Conservation (phyloP, 2,113 vertebrate species). For the Callithrix jacchus region DNA sequence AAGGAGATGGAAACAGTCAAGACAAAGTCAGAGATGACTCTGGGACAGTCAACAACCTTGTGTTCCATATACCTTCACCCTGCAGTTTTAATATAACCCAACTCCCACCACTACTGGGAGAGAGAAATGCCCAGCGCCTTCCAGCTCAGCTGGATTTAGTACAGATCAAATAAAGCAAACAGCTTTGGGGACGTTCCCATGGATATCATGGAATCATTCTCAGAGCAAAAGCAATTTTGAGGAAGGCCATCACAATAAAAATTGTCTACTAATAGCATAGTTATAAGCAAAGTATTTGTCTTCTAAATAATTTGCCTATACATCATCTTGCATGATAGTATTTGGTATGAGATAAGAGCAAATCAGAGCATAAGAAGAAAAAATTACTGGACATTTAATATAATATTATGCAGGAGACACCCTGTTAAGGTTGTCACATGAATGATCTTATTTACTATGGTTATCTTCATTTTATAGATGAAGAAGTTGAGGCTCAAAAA, state of each 20-base stretch:
- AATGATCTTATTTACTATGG: neutral
- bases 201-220: neutral
- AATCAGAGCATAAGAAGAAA: neutral
- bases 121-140: neutral
- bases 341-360: neutral
- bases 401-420: neutral
- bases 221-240: constrained; percentile 22
- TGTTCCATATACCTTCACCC: neutral
- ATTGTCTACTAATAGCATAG: no score
- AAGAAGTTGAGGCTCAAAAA: no score
- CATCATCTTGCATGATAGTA: neutral
- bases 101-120: neutral
- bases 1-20: neutral
- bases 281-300: neutral
- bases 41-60: neutral
- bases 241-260: neutral
- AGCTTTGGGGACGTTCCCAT: neutral
- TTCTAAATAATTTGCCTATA: neutral
- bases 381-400: neutral
- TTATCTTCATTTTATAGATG: neutral
- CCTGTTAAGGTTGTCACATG: neutral
- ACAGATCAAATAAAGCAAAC: neutral
- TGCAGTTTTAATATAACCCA: neutral
- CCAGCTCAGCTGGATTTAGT: neutral
- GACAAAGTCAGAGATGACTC: neutral